Conservation (phyloP, 2,888 invertebrate genomes). For the Zootermopsis nevadensis region DNA sequence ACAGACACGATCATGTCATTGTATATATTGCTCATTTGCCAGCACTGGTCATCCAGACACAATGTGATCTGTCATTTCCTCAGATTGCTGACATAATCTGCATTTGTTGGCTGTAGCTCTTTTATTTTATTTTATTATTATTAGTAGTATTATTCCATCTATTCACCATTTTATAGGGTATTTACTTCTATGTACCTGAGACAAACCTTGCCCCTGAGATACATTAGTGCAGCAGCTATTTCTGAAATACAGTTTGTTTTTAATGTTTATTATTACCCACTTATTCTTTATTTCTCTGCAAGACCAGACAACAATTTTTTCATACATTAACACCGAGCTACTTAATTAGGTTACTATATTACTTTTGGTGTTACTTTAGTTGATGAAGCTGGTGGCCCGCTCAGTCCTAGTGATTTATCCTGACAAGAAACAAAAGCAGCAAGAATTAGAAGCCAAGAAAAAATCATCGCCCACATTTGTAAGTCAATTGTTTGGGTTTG, state of each 20-base stretch:
- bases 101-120: too few species aligned
- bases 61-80: too few species aligned
- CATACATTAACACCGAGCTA: neutral
- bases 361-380: conserved; percentile 27
- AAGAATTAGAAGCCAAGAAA: conserved; percentile 17
- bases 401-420: conserved; percentile 31
- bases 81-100: too few species aligned
- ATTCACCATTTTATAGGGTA: too few species aligned
- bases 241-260: too few species aligned
- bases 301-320: neutral
- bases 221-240: too few species aligned
- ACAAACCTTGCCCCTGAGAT: too few species aligned
- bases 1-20: too few species aligned
- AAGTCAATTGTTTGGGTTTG: conserved; percentile 28
- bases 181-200: too few species aligned
- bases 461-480: conserved; percentile 36
- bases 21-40: too few species aligned
- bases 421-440: conserved; percentile 15
- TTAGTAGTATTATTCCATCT: too few species aligned
- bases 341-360: neutral
- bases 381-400: conserved; percentile 48
- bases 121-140: neutral
- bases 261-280: neutral
- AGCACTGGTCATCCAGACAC: too few species aligned
- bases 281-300: neutral